Percentiles rank a stretch among this genome's conserved stretches.
phyloP scores from a whole-genome alignment of 2,888 invertebrate species.

The Gisinianus flammeolus region DNA sequence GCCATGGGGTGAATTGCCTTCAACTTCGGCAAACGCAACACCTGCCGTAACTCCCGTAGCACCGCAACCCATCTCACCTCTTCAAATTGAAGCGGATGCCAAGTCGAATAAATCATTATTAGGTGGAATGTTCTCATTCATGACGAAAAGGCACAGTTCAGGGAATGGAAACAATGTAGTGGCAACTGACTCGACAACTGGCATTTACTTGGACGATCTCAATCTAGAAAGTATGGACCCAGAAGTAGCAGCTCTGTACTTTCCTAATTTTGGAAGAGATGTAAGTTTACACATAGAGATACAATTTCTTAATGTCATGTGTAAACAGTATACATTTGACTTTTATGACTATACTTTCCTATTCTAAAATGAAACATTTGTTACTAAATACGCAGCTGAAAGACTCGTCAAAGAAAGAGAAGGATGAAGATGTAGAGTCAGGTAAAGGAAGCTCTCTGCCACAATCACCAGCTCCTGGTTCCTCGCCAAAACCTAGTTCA shows the following conservation, averaged over 20 bases:
- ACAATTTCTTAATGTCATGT: no score
- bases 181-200: slow-evolving; percentile 67
- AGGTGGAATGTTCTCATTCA: slow-evolving; percentile 91
- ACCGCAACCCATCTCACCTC: no score
- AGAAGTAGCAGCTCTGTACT: slow-evolving; percentile 86
- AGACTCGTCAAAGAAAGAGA: slow-evolving; percentile 52
- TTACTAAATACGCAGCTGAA: no score
- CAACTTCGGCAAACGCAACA: slow-evolving; percentile 55
- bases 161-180: slow-evolving; percentile 61
- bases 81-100: slow-evolving; percentile 5
- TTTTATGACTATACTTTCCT: no score
- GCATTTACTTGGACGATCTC: slow-evolving; percentile 90
- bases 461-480: slow-evolving; percentile 73
- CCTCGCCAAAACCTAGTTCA: slow-evolving; percentile 53
- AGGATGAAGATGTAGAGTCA: slow-evolving; percentile 93
- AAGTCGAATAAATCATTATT: slow-evolving; percentile 71
- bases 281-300: slow-evolving; percentile 45
- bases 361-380: no score
- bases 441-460: slow-evolving; percentile 95
- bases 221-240: slow-evolving; percentile 89
- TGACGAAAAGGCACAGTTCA: slow-evolving; percentile 65
- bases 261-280: slow-evolving; percentile 65
- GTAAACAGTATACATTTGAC: no score
- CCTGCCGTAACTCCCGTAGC: slow-evolving; percentile 52
- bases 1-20: slow-evolving; percentile 59